Evolutionary conservation across 2,888 invertebrate species (phyloP).

Genomic region (Isoperla grammatica): DNA sequence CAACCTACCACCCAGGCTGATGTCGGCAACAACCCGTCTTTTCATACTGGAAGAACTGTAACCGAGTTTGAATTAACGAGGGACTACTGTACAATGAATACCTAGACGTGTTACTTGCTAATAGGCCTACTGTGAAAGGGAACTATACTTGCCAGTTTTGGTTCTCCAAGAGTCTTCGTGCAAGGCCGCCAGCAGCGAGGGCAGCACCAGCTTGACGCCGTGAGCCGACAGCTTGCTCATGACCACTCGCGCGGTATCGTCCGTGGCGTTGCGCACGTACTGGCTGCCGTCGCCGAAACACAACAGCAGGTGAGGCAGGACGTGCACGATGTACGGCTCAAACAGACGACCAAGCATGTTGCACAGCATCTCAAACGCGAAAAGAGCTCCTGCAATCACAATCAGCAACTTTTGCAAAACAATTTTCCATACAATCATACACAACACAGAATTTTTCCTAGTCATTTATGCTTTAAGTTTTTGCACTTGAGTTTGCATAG

Average conservation of each 20-base stretch:
- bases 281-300: conserved; percentile 96
- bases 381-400: conserved; percentile 66
- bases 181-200: conserved; percentile 84
- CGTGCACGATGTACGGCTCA: conserved; percentile 98
- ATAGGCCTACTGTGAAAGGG: no score
- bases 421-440: conserved; percentile 2
- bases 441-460: no score
- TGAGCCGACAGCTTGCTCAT: conserved; percentile 93
- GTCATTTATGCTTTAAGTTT: no score
- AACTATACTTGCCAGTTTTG: conserved; percentile 68
- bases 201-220: conserved; percentile 95
- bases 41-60: no score
- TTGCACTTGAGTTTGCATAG: no score
- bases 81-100: no score
- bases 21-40: no score
- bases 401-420: no score
- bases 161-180: conserved; percentile 99
- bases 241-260: conserved; percentile 93
- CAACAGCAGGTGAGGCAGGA: conserved; percentile 86
- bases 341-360: conserved; percentile 92
- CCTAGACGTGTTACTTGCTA: no score
- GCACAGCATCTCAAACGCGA: conserved; percentile 97
- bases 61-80: no score
- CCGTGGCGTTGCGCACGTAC: conserved; percentile 93
- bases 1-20: no score